A percentile compares a stretch with the other conserved stretches of the same genome.
Evolutionary conservation across 2,888 invertebrate species (phyloP).

Genomic region (Volucella inflata): DNA sequence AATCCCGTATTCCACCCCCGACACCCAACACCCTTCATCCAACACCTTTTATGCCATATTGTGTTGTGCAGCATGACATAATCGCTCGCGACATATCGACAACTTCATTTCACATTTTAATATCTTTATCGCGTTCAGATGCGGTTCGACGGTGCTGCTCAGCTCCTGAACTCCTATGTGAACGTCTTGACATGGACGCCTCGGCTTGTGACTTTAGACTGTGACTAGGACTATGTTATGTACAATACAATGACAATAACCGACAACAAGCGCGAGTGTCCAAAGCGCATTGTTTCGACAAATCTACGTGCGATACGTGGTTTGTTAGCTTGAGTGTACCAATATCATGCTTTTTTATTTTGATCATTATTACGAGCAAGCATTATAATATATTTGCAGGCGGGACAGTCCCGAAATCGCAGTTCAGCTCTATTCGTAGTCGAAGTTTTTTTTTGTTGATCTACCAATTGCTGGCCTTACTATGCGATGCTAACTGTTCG

Average conservation of each 20-base stretch:
- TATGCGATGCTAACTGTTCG: slow-evolving; percentile 67
- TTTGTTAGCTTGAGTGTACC: slow-evolving; percentile 32
- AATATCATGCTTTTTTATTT: slow-evolving; percentile 36
- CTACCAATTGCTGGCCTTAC: slow-evolving; percentile 15
- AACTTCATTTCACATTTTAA: slow-evolving; percentile 76
- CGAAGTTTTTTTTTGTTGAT: slow-evolving; percentile 11
- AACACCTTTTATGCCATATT: slow-evolving; percentile 46
- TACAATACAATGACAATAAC: slow-evolving; percentile 23
- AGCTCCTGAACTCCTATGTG: slow-evolving; percentile 56
- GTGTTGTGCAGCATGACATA: slow-evolving; percentile 72
- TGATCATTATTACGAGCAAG: slow-evolving; percentile 44
- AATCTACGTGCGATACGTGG: slow-evolving; percentile 69
- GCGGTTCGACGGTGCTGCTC: slow-evolving; percentile 41
- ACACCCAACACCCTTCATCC: neutral
- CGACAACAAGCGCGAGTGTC: slow-evolving; percentile 53
- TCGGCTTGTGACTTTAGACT: neutral
- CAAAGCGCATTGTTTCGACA: slow-evolving; percentile 74
- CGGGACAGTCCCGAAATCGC: slow-evolving; percentile 35
- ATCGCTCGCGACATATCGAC: slow-evolving; percentile 73
- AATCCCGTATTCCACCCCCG: neutral
- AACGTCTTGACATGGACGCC: slow-evolving; percentile 43
- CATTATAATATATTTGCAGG: slow-evolving; percentile 58
- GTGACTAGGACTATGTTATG: slow-evolving; percentile 4
- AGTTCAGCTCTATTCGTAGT: neutral
- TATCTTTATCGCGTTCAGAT: slow-evolving; percentile 67